Base-by-base conservation (phyloP, 2,113 vertebrate species). In the Passer montanus region DNA sequence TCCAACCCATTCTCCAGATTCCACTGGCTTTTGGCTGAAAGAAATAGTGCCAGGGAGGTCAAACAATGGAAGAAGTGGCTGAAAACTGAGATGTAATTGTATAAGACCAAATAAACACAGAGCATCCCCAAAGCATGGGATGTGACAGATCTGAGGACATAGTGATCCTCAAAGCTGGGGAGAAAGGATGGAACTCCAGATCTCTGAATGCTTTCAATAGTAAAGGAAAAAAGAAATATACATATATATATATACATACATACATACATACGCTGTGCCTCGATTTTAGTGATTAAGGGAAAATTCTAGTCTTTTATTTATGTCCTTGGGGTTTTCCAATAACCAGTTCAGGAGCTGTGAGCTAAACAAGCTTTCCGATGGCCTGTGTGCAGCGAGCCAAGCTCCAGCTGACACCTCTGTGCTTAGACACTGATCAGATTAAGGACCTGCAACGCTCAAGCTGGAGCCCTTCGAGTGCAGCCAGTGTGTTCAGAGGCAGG, bases 401-500 rank as follows among this genome's bases (percentile, higher is more conserved):
- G 58, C 49, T 63, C 70, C 87, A 73, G 50, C 33, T 67, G 89
- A 70, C 82, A 77, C 18, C 37, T 44, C n/a, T 60, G 4, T 3
- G 5, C 66, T 70, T 52, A 30, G 66, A 47, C 77, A 68, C 67
- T 72, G 67, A 69, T 91, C 67, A 55, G 37, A 88, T 96, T 95
- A 95, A 93, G 83, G 90, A 84, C 44, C 55, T 90, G 66, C 60
- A 84, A 77, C 28, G 35, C 6, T 33, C 92, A 91, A 95, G 79
- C 89, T 84, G 81, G 93, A 94, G 73, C 60, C 87, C 75, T 92
- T 96, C 27, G 7, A 89, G 90, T 47, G 9, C 76, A 91, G 60
- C 19, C 77, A 56, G 47, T 3, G 2, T 70, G 64, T 76, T 56
- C 84, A 80, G 85, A 79, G 66, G 69, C 87, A 31, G 18, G 18